phyloP scores from a whole-genome alignment of 2,797 vertebrate species.

The Picus viridis region DNA sequence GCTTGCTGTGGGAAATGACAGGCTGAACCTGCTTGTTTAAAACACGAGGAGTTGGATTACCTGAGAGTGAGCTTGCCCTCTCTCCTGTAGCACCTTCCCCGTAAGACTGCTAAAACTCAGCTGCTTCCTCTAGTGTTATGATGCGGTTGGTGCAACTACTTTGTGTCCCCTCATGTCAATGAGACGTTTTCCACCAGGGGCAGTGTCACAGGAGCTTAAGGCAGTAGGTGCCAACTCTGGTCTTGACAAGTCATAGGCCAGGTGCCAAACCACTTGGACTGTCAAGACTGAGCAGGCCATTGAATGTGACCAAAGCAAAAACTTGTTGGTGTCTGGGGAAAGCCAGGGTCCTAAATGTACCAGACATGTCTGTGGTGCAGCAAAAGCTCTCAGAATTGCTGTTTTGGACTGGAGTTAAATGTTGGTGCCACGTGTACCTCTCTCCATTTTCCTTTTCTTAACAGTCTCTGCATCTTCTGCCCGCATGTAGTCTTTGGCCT shows the following conservation, averaged over 20 bases:
- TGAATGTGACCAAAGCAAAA: background rate
- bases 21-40: background rate
- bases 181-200: background rate
- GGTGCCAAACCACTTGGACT: background rate
- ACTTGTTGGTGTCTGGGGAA: background rate
- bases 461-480: background rate
- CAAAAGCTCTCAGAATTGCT: background rate
- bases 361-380: background rate
- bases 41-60: background rate
- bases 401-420: background rate
- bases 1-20: background rate
- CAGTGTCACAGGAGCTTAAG: fast-evolving
- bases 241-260: background rate
- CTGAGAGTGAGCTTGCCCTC: background rate
- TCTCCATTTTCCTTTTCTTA: background rate
- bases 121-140: background rate
- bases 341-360: background rate
- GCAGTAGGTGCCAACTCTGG: background rate
- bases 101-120: background rate
- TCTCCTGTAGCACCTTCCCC: fast-evolving
- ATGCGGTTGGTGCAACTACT: background rate
- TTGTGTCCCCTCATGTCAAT: fast-evolving
- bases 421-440: fast-evolving
- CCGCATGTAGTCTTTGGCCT: background rate
- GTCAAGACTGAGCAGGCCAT: background rate